Conservation (phyloP, 2,797 vertebrate genomes). For the Eremophila alpestris region DNA sequence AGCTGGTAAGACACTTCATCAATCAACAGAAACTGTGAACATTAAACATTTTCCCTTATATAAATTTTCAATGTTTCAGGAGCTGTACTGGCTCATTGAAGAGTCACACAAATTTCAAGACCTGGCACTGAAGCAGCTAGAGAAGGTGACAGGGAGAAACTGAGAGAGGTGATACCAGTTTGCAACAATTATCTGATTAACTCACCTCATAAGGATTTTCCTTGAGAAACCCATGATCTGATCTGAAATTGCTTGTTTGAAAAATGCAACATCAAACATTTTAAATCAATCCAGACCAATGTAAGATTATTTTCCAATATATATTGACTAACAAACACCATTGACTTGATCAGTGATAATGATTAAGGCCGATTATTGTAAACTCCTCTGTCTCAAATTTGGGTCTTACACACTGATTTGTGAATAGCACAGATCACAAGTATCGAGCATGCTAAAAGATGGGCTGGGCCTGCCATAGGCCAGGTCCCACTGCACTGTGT, state of each 20-base stretch:
- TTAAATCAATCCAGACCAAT: not conserved
- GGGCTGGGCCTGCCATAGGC: rapidly evolving
- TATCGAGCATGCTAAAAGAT: not conserved
- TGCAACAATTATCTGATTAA: not conserved
- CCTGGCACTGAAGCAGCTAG: not conserved
- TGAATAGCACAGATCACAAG: not conserved
- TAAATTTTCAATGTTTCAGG: not conserved
- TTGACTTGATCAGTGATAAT: not conserved
- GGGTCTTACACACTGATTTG: not conserved
- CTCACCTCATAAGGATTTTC: not conserved
- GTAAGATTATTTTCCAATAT: not conserved
- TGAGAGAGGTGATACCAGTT: not conserved
- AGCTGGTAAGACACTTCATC: not conserved
- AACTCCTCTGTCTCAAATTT: not conserved
- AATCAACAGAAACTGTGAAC: not conserved
- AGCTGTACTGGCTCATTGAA: not conserved
- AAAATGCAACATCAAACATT: not conserved
- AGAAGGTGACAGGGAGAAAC: not conserved
- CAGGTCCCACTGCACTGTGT: rapidly evolving
- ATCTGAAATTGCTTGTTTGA: not conserved
- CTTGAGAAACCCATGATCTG: not conserved
- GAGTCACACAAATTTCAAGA: not conserved
- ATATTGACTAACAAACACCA: not conserved
- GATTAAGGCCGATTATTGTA: not conserved
- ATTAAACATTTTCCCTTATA: not conserved